phyloP scores from a whole-genome alignment of 2,888 invertebrate genomes.

The Tetragonula carbonaria region DNA sequence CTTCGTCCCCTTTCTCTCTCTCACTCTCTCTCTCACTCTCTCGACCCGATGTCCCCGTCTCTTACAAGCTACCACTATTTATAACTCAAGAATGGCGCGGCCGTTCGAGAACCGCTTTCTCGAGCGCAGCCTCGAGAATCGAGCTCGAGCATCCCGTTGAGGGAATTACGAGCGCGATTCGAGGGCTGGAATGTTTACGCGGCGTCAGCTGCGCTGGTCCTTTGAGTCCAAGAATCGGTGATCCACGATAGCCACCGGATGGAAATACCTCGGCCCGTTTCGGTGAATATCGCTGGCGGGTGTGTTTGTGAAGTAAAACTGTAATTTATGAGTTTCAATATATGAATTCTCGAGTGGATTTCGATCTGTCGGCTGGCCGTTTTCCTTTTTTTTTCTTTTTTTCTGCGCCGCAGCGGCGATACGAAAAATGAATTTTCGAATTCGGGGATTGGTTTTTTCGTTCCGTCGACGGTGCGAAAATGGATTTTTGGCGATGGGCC shows the following conservation, averaged over 20 bases:
- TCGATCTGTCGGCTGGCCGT: no score
- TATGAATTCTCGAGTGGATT: no score
- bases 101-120: conserved; percentile 69
- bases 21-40: background rate
- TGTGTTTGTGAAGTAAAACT: background rate
- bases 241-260: background rate
- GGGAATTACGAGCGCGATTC: conserved; percentile 66
- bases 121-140: background rate
- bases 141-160: conserved; percentile 48
- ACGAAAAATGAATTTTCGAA: no score
- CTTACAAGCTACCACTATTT: conserved; percentile 68
- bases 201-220: conserved; percentile 18
- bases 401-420: no score
- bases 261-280: background rate
- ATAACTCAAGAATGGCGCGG: conserved; percentile 79
- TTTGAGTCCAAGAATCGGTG: background rate
- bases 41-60: conserved; percentile 12
- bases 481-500: no score
- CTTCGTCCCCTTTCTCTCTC: background rate
- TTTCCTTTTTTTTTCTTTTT: no score
- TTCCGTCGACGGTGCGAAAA: no score
- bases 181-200: conserved; percentile 35
- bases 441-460: no score
- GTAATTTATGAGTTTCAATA: no score
- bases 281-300: background rate